Conservation (phyloP, 1,140 invertebrate species). For the Drosophila kohkoa region DNA sequence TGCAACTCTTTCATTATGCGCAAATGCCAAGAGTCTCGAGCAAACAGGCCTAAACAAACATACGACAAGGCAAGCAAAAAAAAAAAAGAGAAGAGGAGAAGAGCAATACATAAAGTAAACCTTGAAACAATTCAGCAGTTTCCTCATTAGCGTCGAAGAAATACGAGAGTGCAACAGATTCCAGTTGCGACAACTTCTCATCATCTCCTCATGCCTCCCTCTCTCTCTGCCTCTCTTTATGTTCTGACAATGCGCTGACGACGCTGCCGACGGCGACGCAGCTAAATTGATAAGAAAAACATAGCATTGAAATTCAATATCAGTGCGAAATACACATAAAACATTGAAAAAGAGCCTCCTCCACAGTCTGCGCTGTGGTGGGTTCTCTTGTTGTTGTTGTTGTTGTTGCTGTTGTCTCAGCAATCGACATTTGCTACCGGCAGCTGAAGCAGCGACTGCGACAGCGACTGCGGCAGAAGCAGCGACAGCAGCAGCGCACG, state of each 20-base stretch:
- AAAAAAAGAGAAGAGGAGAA: no score
- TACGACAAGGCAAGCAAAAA: conserved; percentile 32
- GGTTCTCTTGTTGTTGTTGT: conserved; percentile 11
- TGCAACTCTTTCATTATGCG: conserved; percentile 80
- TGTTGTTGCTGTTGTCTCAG: neutral
- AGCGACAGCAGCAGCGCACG: conserved; percentile 28
- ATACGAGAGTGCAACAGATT: conserved; percentile 37
- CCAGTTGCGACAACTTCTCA: neutral
- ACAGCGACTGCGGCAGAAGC: neutral
- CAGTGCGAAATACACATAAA: conserved; percentile 65
- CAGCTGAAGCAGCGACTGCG: conserved; percentile 19
- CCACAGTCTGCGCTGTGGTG: conserved; percentile 46
- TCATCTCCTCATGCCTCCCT: no score
- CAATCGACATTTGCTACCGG: conserved; percentile 46
- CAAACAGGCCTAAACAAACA: conserved; percentile 75
- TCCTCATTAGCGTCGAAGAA: conserved; percentile 72
- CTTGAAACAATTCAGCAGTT: conserved; percentile 81
- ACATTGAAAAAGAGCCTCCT: conserved; percentile 43
- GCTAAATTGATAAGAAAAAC: conserved; percentile 59
- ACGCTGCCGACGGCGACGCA: conserved; percentile 31
- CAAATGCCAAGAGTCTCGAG: conserved; percentile 65
- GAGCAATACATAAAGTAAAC: conserved; percentile 52
- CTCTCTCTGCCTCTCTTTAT: neutral
- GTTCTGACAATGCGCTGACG: neutral
- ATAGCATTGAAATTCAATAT: conserved; percentile 73